Evolutionary conservation across 1,140 invertebrate genomes (phyloP).

Genomic region (Hycleus phaleratus): DNA sequence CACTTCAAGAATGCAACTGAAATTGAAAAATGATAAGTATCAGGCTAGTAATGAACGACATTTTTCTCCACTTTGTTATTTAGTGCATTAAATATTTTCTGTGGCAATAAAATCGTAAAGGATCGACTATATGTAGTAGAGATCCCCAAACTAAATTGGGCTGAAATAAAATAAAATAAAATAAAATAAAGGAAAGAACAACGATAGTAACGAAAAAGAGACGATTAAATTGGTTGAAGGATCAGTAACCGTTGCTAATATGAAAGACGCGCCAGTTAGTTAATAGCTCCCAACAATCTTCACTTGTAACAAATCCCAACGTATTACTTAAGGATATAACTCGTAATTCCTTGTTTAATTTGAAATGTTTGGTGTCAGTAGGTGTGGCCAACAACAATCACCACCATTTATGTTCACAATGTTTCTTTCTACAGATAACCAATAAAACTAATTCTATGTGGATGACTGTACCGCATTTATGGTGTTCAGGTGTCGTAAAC

Average conservation of each 20-base stretch:
- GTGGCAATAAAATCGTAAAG: no score
- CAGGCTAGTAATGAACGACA: no score
- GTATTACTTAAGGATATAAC: conserved; percentile 8
- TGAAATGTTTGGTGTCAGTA: not conserved
- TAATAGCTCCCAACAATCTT: conserved; percentile 1
- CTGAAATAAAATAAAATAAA: no score
- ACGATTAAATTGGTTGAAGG: not conserved
- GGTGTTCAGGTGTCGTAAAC: conserved; percentile 33
- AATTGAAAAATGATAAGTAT: no score
- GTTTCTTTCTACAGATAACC: conserved; percentile 7
- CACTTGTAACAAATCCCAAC: conserved; percentile 5
- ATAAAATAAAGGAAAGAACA: no score
- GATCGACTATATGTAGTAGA: no score
- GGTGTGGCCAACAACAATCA: no score
- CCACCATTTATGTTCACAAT: not conserved
- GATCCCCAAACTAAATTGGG: no score
- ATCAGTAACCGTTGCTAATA: conserved; percentile 1
- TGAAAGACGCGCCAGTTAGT: conserved; percentile 4
- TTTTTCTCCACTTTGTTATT: no score
- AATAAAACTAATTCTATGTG: conserved; percentile 29
- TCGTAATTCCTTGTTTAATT: conserved; percentile 10
- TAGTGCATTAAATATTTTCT: no score
- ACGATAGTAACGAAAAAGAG: no score
- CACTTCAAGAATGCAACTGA: no score
- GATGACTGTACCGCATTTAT: conserved; percentile 23